phyloP scores from a whole-genome alignment of 2,888 invertebrate species.

The Drosophila melanosoma region DNA sequence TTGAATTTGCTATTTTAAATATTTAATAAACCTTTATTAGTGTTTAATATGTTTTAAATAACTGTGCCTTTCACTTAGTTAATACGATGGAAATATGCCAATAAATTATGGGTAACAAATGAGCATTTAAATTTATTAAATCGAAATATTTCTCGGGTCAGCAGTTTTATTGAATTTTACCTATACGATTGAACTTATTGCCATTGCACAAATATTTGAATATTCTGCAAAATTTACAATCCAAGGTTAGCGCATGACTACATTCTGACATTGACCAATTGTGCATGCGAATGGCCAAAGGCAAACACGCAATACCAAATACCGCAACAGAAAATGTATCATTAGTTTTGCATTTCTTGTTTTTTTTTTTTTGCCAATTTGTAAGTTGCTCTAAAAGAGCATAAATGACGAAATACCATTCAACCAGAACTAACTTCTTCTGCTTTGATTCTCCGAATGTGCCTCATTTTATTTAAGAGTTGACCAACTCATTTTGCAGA shows the following conservation, averaged over 20 bases:
- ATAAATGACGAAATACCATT: not conserved
- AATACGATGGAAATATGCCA: not conserved
- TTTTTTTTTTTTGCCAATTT: not conserved
- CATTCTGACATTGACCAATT: constrained; percentile 26
- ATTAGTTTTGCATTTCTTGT: constrained; percentile 25
- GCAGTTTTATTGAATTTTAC: constrained; percentile 30
- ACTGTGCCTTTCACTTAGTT: not conserved
- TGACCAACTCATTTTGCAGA: not conserved
- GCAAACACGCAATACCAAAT: constrained; percentile 16
- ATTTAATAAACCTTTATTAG: not conserved
- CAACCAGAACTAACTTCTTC: not conserved
- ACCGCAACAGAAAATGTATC: constrained; percentile 11
- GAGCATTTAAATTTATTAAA: not conserved
- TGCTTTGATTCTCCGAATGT: not conserved
- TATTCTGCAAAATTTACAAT: constrained; percentile 16
- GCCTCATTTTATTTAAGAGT: not conserved
- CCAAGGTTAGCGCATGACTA: constrained; percentile 8
- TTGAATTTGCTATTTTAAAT: not conserved
- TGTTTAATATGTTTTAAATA: not conserved
- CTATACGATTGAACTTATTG: constrained; percentile 12
- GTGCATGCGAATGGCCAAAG: constrained; percentile 25
- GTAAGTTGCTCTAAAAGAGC: constrained; percentile 1
- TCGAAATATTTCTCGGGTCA: not conserved
- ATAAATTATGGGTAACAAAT: not conserved
- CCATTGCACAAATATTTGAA: constrained; percentile 44